A percentile compares a stretch with the other conserved stretches of the same genome.
Evolutionary conservation across 1,140 invertebrate species (phyloP).

Genomic region (Saccostrea glomerata): DNA sequence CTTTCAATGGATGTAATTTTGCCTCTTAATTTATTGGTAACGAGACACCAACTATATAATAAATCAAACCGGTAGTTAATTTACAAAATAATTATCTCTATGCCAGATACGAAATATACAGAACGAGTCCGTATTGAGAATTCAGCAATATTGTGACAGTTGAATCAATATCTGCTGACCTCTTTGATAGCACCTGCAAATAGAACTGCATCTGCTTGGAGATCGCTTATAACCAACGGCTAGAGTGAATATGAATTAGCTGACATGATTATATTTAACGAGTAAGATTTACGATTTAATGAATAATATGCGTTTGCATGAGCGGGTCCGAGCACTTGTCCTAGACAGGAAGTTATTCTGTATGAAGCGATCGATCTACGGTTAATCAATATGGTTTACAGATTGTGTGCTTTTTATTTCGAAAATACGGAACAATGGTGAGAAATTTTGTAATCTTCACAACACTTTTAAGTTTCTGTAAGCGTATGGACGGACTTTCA

Average conservation of each 20-base stretch:
- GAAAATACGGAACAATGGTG: too few species aligned
- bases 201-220: not conserved
- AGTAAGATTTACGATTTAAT: constrained; percentile 25
- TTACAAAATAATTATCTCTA: not conserved
- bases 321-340: not conserved
- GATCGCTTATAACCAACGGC: not conserved
- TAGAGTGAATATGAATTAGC: constrained; percentile 16
- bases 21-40: not conserved
- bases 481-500: too few species aligned
- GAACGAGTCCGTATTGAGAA: not conserved
- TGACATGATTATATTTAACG: constrained; percentile 23
- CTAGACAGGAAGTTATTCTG: not conserved
- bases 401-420: too few species aligned
- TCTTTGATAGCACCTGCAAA: not conserved
- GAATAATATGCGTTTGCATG: constrained; percentile 28
- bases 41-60: not conserved
- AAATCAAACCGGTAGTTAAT: too few species aligned
- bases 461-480: too few species aligned
- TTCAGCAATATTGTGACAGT: not conserved
- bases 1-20: too few species aligned
- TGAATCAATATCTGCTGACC: not conserved
- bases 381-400: not conserved
- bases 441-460: too few species aligned
- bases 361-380: not conserved
- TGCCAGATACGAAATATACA: not conserved